Percentiles rank a stretch among this genome's conserved stretches.
Conservation (phyloP, 2,113 vertebrate genomes). For the Nyctereutes procyonoides region DNA sequence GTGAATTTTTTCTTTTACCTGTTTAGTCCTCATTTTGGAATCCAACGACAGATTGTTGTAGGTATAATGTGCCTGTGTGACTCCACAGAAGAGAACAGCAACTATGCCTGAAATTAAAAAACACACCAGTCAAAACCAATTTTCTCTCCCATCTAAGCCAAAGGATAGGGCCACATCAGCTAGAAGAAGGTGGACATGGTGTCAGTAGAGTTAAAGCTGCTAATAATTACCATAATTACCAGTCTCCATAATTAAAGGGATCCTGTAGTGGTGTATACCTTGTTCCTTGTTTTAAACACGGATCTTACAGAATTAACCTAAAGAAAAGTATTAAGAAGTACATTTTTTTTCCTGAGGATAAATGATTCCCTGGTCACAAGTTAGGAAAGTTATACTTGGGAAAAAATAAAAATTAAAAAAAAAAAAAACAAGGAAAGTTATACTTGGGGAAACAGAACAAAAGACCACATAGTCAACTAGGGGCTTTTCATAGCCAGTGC, state of each 20-base stretch:
- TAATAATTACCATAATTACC: neutral
- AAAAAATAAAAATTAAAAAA: neutral
- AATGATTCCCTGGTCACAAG: neutral
- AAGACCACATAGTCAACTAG: neutral
- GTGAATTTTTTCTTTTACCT: conserved; percentile 85
- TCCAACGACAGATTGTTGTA: conserved; percentile 91
- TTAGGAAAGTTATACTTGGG: conserved; percentile 25
- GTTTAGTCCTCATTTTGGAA: conserved; percentile 90
- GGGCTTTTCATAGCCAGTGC: neutral
- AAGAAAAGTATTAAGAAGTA: neutral
- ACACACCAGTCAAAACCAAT: neutral
- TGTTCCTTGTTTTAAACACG: neutral
- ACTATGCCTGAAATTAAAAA: conserved; percentile 90
- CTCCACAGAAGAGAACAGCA: conserved; percentile 92
- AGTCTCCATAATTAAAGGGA: neutral
- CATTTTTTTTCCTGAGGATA: neutral
- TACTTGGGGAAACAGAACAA: neutral
- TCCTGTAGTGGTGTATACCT: neutral
- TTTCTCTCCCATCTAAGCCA: conserved; percentile 27
- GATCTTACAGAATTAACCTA: neutral
- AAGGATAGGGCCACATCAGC: neutral
- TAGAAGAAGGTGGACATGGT: neutral
- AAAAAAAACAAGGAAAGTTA: neutral
- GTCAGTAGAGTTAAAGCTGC: neutral
- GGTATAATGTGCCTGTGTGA: conserved; percentile 93